Conservation (phyloP, 2,888 invertebrate genomes). For the Chymomyza caudatula region DNA sequence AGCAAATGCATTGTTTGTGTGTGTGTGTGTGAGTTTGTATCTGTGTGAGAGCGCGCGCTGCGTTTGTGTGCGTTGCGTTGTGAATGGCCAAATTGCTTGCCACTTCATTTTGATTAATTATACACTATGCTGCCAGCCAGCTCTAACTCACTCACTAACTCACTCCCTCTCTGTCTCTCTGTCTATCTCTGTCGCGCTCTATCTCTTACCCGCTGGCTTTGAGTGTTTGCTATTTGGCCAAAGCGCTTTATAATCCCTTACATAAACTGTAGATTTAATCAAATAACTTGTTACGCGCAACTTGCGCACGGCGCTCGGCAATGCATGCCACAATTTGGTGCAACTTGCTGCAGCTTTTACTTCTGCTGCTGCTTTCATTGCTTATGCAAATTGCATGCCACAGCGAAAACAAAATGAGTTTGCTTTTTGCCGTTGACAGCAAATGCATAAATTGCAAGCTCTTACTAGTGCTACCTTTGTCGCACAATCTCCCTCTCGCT, state of each 20-base stretch:
- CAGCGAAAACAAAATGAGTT: background rate
- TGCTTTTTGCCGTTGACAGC: background rate
- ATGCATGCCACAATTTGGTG: background rate
- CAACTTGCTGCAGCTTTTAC: background rate
- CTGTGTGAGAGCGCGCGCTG: background rate
- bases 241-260: background rate
- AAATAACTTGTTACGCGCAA: background rate
- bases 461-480: too few relatives aligned
- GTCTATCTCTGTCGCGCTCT: too few relatives aligned
- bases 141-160: too few relatives aligned
- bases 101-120: slow-evolving; percentile 1
- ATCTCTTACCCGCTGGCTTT: background rate
- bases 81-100: background rate
- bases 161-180: too few relatives aligned
- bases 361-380: background rate
- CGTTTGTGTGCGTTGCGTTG: background rate
- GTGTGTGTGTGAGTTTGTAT: background rate
- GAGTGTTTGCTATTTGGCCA: background rate
- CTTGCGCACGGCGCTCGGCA: background rate
- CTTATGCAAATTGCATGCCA: background rate
- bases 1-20: slow-evolving; percentile 19
- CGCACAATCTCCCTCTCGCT: background rate
- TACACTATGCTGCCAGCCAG: background rate
- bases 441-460: slow-evolving; percentile 1
- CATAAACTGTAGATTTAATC: background rate